These are phyloP conservation scores for Acleris emargana DNA, from an alignment of 2,888 invertebrate genomes.

Conservation along the genomic window DNA sequence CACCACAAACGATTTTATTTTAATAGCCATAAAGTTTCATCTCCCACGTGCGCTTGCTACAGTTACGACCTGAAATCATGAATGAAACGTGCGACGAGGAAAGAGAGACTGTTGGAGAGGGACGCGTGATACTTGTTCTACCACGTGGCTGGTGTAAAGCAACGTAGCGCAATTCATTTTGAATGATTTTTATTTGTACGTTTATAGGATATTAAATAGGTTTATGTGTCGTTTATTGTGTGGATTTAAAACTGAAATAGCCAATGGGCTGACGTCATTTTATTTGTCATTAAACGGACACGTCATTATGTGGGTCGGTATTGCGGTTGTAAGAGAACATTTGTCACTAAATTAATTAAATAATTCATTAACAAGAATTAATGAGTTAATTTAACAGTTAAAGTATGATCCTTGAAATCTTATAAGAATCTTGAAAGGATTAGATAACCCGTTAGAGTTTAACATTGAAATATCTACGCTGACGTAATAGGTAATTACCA, in stretches of 20 bases:
- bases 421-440: no score
- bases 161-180: slow-evolving; percentile 65
- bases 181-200: slow-evolving; percentile 37
- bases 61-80: slow-evolving; percentile 75
- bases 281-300: slow-evolving; percentile 13
- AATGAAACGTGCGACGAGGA: slow-evolving; percentile 75
- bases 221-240: slow-evolving; percentile 28
- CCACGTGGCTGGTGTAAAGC: slow-evolving; percentile 78
- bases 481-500: no score
- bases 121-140: slow-evolving; percentile 67
- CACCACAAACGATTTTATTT: slow-evolving; percentile 80
- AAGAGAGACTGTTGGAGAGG: slow-evolving; percentile 56
- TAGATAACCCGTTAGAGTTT: no score
- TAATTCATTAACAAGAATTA: no score
- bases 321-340: no score
- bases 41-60: slow-evolving; percentile 70
- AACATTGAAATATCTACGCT: no score
- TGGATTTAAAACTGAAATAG: slow-evolving; percentile 27
- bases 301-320: not conserved
- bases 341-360: no score
- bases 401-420: no score
- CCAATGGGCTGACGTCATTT: slow-evolving; percentile 22
- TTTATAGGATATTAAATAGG: slow-evolving; percentile 39
- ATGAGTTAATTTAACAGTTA: no score
- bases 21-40: slow-evolving; percentile 76